Evolutionary conservation across 2,888 invertebrate species (phyloP).

Genomic region (Drosophila affinis): DNA sequence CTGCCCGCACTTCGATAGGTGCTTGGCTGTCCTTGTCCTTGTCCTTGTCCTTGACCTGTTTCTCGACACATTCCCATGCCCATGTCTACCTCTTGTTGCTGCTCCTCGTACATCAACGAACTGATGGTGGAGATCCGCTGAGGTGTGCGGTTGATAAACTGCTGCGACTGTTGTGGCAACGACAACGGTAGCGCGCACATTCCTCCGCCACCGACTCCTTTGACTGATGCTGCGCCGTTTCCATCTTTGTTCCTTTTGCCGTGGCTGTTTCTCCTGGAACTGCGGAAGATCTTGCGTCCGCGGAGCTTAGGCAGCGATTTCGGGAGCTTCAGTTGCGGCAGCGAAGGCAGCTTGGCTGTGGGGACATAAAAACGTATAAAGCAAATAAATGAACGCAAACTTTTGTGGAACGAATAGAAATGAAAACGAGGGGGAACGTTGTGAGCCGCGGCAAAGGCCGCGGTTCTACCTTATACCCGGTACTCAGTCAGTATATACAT

Average conservation of each 20-base stretch:
- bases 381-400: too few relatives aligned
- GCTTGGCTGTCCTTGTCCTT: conserved; percentile 16
- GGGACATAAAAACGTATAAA: too few relatives aligned
- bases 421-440: too few relatives aligned
- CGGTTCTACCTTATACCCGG: too few relatives aligned
- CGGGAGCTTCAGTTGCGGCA: conserved; percentile 81
- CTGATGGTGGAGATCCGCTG: conserved; percentile 82
- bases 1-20: conserved; percentile 78
- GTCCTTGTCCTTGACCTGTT: conserved; percentile 4
- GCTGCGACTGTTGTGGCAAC: conserved; percentile 30
- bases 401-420: too few relatives aligned
- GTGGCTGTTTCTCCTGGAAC: conserved; percentile 68
- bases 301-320: conserved; percentile 81
- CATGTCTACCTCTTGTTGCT: not conserved
- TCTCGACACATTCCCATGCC: not conserved
- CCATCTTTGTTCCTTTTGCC: not conserved
- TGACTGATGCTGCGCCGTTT: not conserved
- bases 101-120: conserved; percentile 74
- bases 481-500: too few relatives aligned
- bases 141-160: conserved; percentile 81
- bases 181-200: not conserved
- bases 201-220: conserved; percentile 3
- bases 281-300: conserved; percentile 81
- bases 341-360: conserved; percentile 73
- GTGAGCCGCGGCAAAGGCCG: too few relatives aligned